Percentiles rank a stretch among this genome's conserved stretches.
Evolutionary conservation across 2,888 invertebrate species (phyloP).

Genomic region (Pycnomerus fuliginosus): DNA sequence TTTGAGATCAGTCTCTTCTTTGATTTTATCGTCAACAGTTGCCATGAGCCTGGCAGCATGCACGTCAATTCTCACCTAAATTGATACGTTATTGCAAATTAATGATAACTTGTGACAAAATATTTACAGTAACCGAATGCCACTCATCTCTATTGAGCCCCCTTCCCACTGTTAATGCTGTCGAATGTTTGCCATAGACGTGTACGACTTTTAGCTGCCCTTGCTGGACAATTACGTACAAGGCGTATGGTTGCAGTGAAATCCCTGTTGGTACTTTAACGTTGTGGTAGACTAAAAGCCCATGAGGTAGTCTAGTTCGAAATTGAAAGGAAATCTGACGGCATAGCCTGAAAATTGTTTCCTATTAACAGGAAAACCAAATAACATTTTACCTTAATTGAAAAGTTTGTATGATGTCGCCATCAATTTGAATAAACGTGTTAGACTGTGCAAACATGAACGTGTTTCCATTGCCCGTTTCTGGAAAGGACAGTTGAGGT

Average conservation of each 20-base stretch:
- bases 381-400: conserved; percentile 76
- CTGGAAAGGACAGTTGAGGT: conserved; percentile 79
- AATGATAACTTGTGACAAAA: neutral
- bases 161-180: conserved; percentile 81
- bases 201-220: conserved; percentile 90
- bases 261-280: conserved; percentile 81
- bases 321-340: conserved; percentile 88
- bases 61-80: conserved; percentile 76
- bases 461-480: conserved; percentile 80
- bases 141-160: conserved; percentile 86
- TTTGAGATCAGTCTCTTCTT: conserved; percentile 79
- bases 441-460: conserved; percentile 91
- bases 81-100: neutral
- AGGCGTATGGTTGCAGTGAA: conserved; percentile 81
- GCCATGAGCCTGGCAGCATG: conserved; percentile 82
- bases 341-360: conserved; percentile 64
- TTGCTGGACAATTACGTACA: conserved; percentile 89
- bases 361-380: neutral
- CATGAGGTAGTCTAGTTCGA: conserved; percentile 84
- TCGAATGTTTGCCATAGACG: conserved; percentile 85
- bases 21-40: conserved; percentile 79
- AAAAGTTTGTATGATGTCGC: conserved; percentile 86
- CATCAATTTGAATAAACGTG: conserved; percentile 87
- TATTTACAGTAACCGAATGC: conserved; percentile 77
- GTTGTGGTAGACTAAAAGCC: conserved; percentile 85